phyloP scores from a whole-genome alignment of 2,888 invertebrate species.

The Opisthograptis luteolata region DNA sequence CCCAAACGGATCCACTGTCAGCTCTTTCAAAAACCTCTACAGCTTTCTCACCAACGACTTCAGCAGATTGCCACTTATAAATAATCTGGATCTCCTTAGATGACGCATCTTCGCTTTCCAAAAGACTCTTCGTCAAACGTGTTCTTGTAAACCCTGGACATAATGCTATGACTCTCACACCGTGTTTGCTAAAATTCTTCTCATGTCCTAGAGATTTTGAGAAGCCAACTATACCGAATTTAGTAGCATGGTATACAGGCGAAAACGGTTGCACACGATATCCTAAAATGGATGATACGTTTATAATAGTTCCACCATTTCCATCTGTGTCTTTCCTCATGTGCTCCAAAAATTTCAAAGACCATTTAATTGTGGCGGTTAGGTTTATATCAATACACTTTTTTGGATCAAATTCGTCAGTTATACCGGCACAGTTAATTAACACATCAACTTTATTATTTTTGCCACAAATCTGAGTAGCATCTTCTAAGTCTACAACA shows the following conservation, averaged over 20 bases:
- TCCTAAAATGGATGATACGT: slow-evolving; percentile 84
- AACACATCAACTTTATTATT: slow-evolving; percentile 64
- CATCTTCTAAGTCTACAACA: slow-evolving; percentile 63
- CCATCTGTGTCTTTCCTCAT: slow-evolving; percentile 84
- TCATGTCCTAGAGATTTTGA: slow-evolving; percentile 74
- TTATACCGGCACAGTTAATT: slow-evolving; percentile 68
- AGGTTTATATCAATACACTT: slow-evolving; percentile 5
- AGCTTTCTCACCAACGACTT: slow-evolving; percentile 34
- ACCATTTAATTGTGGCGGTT: slow-evolving; percentile 4
- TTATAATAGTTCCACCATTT: slow-evolving; percentile 84
- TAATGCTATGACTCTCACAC: slow-evolving; percentile 79
- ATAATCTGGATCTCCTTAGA: slow-evolving; percentile 21
- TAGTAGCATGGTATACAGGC: slow-evolving; percentile 86
- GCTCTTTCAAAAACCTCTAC: slow-evolving; percentile 32
- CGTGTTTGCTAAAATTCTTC: slow-evolving; percentile 70
- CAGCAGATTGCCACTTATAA: slow-evolving; percentile 39
- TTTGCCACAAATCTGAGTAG: slow-evolving; percentile 48
- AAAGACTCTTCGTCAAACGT: slow-evolving; percentile 26
- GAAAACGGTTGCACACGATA: slow-evolving; percentile 73
- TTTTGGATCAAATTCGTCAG: slow-evolving; percentile 40
- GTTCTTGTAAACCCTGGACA: slow-evolving; percentile 62
- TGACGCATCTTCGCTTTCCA: slow-evolving; percentile 13
- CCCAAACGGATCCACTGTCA: slow-evolving; percentile 32
- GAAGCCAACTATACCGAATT: slow-evolving; percentile 82
- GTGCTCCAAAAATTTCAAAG: slow-evolving; percentile 51